phyloP scores from a whole-genome alignment of 2,888 invertebrate species.

The Copidosoma aretas region DNA sequence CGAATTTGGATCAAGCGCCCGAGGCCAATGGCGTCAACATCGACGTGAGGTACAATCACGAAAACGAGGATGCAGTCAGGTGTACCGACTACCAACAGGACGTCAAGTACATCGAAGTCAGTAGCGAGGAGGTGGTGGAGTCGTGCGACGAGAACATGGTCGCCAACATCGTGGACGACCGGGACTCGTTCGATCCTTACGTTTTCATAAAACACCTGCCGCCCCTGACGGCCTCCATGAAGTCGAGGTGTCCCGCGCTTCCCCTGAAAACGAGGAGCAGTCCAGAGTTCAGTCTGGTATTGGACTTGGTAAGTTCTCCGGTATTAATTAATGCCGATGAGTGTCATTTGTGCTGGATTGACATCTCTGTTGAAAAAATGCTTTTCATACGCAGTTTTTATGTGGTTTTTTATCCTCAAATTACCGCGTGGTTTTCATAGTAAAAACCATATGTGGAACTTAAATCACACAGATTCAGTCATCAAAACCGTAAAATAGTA shows the following conservation, averaged over 20 bases:
- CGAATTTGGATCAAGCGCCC: constrained; percentile 47
- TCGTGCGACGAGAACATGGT: constrained; percentile 60
- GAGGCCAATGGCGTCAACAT: constrained; percentile 56
- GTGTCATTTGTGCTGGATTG: too few species aligned
- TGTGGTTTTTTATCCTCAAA: too few species aligned
- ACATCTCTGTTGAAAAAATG: too few species aligned
- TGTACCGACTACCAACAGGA: constrained; percentile 55
- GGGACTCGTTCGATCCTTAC: constrained; percentile 88
- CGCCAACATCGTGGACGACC: constrained; percentile 67
- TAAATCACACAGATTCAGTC: too few species aligned
- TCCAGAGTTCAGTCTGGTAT: constrained; percentile 89
- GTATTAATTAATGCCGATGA: too few species aligned
- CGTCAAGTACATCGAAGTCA: constrained; percentile 58
- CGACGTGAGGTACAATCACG: constrained; percentile 53
- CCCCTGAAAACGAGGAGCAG: constrained; percentile 91
- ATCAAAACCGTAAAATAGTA: too few species aligned
- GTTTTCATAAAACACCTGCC: constrained; percentile 91
- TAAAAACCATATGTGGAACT: too few species aligned
- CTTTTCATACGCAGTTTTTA: too few species aligned
- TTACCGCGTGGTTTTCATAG: too few species aligned
- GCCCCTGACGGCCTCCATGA: constrained; percentile 79
- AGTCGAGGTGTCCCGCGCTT: constrained; percentile 78
- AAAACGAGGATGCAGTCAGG: constrained; percentile 51
- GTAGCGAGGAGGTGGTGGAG: constrained; percentile 59
- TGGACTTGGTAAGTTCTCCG: constrained; percentile 56